phyloP scores from a whole-genome alignment of 1,140 invertebrate genomes.

The Zaprionus camerounensis region DNA sequence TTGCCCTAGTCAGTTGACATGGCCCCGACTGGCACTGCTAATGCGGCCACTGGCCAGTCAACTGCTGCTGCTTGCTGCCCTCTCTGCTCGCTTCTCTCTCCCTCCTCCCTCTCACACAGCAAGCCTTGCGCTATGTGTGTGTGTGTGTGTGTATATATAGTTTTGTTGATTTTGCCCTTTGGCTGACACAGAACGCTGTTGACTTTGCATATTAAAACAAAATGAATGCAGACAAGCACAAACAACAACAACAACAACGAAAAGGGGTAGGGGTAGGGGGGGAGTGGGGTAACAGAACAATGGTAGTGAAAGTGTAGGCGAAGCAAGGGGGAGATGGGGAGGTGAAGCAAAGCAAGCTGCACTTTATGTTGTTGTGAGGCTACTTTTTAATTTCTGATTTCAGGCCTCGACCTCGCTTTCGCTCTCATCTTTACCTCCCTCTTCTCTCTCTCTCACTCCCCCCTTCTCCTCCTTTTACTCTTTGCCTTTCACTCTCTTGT shows the following conservation, averaged over 20 bases:
- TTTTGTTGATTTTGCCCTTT: constrained; percentile 78
- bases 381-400: constrained; percentile 71
- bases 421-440: background rate
- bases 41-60: constrained; percentile 67
- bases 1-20: constrained; percentile 60
- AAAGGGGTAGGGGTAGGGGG: background rate
- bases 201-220: constrained; percentile 81
- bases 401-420: constrained; percentile 1
- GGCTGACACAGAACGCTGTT: constrained; percentile 76
- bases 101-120: constrained; percentile 8
- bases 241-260: constrained; percentile 26
- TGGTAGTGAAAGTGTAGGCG: constrained; percentile 27
- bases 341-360: background rate
- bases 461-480: background rate
- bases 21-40: constrained; percentile 45
- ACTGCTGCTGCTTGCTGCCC: constrained; percentile 13
- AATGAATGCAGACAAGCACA: constrained; percentile 68
- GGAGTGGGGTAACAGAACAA: constrained; percentile 6
- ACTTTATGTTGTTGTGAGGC: constrained; percentile 62
- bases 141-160: constrained; percentile 32
- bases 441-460: background rate
- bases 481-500: background rate
- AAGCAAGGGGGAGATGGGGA: background rate
- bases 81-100: background rate
- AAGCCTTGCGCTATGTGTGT: background rate